Evolutionary conservation across 2,113 vertebrate genomes (phyloP).

Genomic region (Indicator indicator): DNA sequence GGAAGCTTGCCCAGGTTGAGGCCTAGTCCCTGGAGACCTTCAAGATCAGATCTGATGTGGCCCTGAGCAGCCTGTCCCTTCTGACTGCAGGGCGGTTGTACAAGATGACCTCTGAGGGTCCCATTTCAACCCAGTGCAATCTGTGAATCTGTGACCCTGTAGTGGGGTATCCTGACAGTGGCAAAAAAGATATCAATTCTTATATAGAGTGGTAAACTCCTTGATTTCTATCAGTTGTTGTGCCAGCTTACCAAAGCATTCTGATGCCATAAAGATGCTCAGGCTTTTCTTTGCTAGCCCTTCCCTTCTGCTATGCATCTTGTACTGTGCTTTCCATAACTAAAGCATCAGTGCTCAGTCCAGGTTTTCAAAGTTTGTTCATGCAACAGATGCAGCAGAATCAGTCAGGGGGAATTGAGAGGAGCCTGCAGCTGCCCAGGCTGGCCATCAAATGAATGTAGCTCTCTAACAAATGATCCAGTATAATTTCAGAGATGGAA

Average conservation of each 20-base stretch:
- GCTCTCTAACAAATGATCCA: background rate
- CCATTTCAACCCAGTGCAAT: too few species aligned
- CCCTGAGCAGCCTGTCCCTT: too few species aligned
- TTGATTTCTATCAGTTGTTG: background rate
- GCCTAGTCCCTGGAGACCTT: too few species aligned
- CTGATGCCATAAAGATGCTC: background rate
- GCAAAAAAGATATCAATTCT: background rate
- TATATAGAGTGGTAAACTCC: background rate
- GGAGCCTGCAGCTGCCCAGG: accelerated
- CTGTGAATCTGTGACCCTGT: background rate
- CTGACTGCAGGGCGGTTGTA: too few species aligned
- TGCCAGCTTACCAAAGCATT: background rate
- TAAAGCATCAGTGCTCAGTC: background rate
- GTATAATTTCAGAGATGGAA: background rate
- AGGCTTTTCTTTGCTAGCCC: background rate
- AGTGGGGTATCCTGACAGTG: background rate
- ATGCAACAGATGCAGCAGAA: accelerated
- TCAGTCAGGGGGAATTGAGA: background rate
- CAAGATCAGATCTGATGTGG: too few species aligned
- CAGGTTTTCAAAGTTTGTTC: background rate
- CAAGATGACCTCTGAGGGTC: too few species aligned
- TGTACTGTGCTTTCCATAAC: background rate
- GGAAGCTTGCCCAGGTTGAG: too few species aligned
- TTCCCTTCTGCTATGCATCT: background rate
- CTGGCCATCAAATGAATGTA: background rate